Evolutionary conservation across 1,140 invertebrate species (phyloP).

Genomic region (Centruroides sculpturatus): DNA sequence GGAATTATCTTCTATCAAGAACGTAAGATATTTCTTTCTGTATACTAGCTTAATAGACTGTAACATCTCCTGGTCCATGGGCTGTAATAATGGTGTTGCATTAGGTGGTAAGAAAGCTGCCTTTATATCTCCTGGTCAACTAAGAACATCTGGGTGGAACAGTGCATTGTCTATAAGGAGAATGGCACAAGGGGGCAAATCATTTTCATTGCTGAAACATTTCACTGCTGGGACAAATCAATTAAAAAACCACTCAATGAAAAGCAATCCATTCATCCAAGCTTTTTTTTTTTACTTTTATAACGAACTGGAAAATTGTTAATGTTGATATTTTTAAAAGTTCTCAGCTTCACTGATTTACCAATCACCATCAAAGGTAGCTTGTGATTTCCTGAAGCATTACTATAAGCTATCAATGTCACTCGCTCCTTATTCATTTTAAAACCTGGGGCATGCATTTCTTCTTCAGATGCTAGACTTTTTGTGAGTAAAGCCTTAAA

Average conservation of each 20-base stretch:
- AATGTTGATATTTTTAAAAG: not conserved
- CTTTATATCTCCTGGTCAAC: not conserved
- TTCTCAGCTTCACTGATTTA: not conserved
- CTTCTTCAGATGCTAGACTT: not conserved
- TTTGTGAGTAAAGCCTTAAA: not conserved
- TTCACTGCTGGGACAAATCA: not conserved
- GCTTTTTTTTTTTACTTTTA: not conserved
- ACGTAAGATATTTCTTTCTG: too few species aligned
- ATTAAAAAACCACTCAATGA: not conserved
- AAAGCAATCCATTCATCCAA: not conserved
- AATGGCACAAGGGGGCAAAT: not conserved
- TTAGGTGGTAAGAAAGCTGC: not conserved
- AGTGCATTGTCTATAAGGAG: not conserved
- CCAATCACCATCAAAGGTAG: not conserved
- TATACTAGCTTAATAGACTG: too few species aligned
- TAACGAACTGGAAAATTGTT: not conserved
- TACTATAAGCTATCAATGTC: not conserved
- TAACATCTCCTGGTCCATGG: not conserved
- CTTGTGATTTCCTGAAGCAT: not conserved
- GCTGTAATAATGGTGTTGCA: not conserved
- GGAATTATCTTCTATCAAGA: too few species aligned
- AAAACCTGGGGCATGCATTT: not conserved
- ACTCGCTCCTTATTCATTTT: not conserved
- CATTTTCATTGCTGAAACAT: not conserved
- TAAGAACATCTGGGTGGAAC: not conserved